phyloP scores from a whole-genome alignment of 2,888 invertebrate species.

The Myopa testacea region DNA sequence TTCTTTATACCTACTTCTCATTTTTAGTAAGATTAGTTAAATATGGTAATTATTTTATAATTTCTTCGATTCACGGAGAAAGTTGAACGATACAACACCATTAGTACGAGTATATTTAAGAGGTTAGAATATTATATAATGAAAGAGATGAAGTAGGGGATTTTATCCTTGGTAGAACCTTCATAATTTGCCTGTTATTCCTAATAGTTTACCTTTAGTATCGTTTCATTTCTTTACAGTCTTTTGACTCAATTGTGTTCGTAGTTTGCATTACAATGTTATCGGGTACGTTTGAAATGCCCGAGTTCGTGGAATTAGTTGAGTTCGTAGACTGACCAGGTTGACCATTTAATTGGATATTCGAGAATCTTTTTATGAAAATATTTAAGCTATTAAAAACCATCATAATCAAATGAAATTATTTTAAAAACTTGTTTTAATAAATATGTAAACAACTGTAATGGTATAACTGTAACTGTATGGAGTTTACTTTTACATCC shows the following conservation, averaged over 20 bases:
- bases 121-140: neutral
- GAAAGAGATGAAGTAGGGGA: too few relatives aligned
- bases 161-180: neutral
- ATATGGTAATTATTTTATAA: too few relatives aligned
- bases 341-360: constrained; percentile 55
- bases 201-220: constrained; percentile 38
- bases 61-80: too few relatives aligned
- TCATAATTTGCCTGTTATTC: neutral
- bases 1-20: too few relatives aligned
- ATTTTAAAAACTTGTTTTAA: neutral
- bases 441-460: neutral
- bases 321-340: constrained; percentile 58
- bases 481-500: too few relatives aligned
- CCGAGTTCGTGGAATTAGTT: constrained; percentile 51
- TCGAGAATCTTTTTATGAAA: constrained; percentile 55
- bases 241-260: constrained; percentile 31
- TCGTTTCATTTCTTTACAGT: constrained; percentile 41
- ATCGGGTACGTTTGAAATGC: constrained; percentile 48
- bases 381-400: constrained; percentile 16
- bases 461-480: too few relatives aligned
- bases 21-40: too few relatives aligned
- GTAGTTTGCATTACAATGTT: constrained; percentile 53
- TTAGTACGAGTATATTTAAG: neutral
- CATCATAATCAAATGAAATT: neutral
- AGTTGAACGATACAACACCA: neutral